Evolutionary conservation across 2,888 invertebrate genomes (phyloP).

Genomic region (Chouioia cunea): DNA sequence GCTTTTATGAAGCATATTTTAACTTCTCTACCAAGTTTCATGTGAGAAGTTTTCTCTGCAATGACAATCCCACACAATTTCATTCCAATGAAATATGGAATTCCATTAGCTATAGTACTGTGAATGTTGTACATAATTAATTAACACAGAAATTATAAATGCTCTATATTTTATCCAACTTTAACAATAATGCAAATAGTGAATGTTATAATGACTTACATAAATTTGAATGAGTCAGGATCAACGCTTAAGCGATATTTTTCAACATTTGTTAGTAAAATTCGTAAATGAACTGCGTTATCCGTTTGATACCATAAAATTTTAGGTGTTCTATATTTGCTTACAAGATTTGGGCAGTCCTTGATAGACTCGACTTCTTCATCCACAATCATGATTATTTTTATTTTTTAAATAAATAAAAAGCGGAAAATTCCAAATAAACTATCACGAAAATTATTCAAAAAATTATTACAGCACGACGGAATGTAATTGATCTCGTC

Average conservation of each 20-base stretch:
- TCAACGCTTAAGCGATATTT: slow-evolving; percentile 58
- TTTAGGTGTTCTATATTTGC: slow-evolving; percentile 51
- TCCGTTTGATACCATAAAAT: slow-evolving; percentile 64
- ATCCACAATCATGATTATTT: background rate
- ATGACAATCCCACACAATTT: slow-evolving; percentile 61
- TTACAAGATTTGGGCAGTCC: slow-evolving; percentile 34
- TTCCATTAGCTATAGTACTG: slow-evolving; percentile 55
- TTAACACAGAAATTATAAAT: background rate
- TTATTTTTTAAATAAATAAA: too few relatives aligned
- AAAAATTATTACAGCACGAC: too few relatives aligned
- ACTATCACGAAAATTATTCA: background rate
- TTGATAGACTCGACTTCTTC: background rate
- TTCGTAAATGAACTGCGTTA: slow-evolving; percentile 54
- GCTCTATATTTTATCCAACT: slow-evolving; percentile 2
- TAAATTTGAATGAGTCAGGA: slow-evolving; percentile 57
- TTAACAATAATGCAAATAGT: too few relatives aligned
- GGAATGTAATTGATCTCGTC: too few relatives aligned
- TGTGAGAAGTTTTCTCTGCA: slow-evolving; percentile 57
- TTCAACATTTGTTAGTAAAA: slow-evolving; percentile 58
- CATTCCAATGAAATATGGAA: slow-evolving; percentile 56
- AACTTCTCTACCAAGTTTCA: slow-evolving; percentile 60
- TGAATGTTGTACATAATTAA: slow-evolving; percentile 37
- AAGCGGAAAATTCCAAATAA: background rate
- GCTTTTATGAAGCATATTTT: slow-evolving; percentile 58
- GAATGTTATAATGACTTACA: slow-evolving; percentile 50